A percentile compares a stretch with the other conserved stretches of the same genome.
phyloP scores from a whole-genome alignment of 1,140 invertebrate genomes.

The Epicauta chinensis region DNA sequence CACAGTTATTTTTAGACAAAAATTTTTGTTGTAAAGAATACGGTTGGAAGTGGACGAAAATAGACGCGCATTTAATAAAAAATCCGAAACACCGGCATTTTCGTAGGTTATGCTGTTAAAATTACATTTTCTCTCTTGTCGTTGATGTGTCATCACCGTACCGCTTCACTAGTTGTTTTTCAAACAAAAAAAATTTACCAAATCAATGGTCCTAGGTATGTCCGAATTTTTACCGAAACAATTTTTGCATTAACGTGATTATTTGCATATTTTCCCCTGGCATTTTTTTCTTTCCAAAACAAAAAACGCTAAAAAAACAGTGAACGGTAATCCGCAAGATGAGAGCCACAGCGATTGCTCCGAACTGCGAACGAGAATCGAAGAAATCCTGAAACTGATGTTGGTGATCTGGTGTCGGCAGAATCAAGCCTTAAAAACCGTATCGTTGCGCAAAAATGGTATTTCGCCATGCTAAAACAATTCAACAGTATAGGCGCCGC shows the following conservation, averaged over 20 bases:
- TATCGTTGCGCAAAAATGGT: conserved; percentile 53
- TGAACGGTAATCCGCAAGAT: neutral
- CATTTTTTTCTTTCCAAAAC: no score
- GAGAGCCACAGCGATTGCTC: neutral
- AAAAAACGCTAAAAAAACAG: conserved; percentile 1
- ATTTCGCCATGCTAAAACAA: conserved; percentile 27
- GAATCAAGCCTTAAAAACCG: conserved; percentile 57
- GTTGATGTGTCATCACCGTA: no score
- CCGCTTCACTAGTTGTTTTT: no score
- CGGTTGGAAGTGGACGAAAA: no score
- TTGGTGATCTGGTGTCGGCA: conserved; percentile 73
- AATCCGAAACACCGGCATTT: no score
- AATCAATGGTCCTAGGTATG: conserved; percentile 6
- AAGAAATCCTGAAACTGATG: conserved; percentile 74
- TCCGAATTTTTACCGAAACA: neutral
- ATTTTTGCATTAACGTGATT: neutral
- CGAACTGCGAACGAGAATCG: conserved; percentile 48
- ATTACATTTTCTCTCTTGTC: no score
- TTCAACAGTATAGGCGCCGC: no score
- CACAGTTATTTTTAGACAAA: no score
- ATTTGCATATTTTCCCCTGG: neutral
- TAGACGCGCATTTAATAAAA: no score
- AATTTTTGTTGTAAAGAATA: no score
- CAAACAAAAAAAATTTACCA: no score
- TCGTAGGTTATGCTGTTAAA: no score